A percentile compares a stretch with the other conserved stretches of the same genome.
These are phyloP conservation scores for Cetonia aurata DNA, from an alignment of 2,888 invertebrate species.

Conservation along the genomic window DNA sequence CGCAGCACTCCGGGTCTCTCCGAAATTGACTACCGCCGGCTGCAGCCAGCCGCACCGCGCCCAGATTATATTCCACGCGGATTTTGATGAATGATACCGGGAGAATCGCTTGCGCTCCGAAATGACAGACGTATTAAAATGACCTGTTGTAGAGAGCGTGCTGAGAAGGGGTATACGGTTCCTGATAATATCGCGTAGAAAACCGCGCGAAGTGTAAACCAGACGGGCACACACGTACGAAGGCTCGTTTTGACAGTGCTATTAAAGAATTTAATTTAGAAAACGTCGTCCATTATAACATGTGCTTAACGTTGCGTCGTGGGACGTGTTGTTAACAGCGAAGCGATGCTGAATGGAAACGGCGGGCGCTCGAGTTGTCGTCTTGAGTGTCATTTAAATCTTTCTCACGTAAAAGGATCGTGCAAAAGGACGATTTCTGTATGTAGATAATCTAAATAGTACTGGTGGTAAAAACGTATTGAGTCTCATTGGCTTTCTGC, in stretches of 20 bases:
- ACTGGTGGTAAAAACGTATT: not conserved
- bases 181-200: slow-evolving; percentile 21
- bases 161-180: not conserved
- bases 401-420: not conserved
- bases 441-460: slow-evolving; percentile 14
- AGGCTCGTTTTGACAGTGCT: slow-evolving; percentile 42
- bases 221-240: slow-evolving; percentile 33
- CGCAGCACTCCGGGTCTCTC: slow-evolving; percentile 29
- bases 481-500: too few relatives aligned
- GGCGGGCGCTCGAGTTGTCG: not conserved
- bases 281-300: slow-evolving; percentile 46
- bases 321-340: slow-evolving; percentile 37
- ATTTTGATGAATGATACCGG: slow-evolving; percentile 39
- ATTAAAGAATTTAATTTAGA: slow-evolving; percentile 48
- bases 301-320: slow-evolving; percentile 35
- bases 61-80: slow-evolving; percentile 38
- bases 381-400: slow-evolving; percentile 32
- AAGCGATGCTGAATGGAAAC: slow-evolving; percentile 21
- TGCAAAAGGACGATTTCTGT: slow-evolving; percentile 1
- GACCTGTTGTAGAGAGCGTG: slow-evolving; percentile 40
- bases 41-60: slow-evolving; percentile 16
- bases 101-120: slow-evolving; percentile 36
- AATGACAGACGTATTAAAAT: slow-evolving; percentile 42
- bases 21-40: slow-evolving; percentile 37
- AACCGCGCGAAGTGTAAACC: slow-evolving; percentile 15